Percentiles rank a stretch among this genome's conserved stretches.
Evolutionary conservation across 2,797 vertebrate genomes (phyloP).

Genomic region (Scomberomorus guttatus): DNA sequence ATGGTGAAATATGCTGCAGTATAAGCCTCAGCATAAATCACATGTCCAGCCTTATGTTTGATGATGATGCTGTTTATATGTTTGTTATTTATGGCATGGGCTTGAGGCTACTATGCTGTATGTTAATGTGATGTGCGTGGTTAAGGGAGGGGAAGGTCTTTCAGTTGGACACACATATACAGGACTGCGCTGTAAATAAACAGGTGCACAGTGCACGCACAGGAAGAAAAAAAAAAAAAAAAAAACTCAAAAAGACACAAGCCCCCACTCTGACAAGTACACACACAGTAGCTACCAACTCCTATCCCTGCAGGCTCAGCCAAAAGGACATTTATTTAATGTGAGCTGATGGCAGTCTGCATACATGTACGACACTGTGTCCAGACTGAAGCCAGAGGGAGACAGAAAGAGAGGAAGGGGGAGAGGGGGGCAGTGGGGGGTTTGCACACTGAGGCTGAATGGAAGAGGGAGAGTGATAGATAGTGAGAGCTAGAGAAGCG

Average conservation of each 20-base stretch:
- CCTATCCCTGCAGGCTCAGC: conserved; percentile 44
- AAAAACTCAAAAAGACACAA: neutral
- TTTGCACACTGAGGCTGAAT: conserved; percentile 24
- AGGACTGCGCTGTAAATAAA: conserved; percentile 17
- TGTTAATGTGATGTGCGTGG: conserved; percentile 25
- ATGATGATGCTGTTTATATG: conserved; percentile 35
- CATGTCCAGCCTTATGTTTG: conserved; percentile 19
- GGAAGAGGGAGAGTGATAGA: conserved; percentile 45
- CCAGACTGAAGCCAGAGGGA: conserved; percentile 46
- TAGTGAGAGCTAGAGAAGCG: conserved; percentile 37
- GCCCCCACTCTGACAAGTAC: neutral
- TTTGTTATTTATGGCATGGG: conserved; percentile 40
- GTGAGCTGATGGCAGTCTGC: conserved; percentile 52
- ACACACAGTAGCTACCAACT: conserved; percentile 13
- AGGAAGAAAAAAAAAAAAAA: neutral
- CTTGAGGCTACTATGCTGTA: conserved; percentile 37
- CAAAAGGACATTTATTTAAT: conserved; percentile 58
- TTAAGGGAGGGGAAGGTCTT: neutral
- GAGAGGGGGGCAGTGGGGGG: neutral
- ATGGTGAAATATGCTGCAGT: neutral
- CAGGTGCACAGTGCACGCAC: conserved; percentile 28
- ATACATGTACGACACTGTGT: conserved; percentile 38
- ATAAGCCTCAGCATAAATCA: conserved; percentile 17
- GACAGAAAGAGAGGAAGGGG: neutral
- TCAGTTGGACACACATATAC: conserved; percentile 16